These are phyloP conservation scores for Sebastes hubbsi DNA, from an alignment of 2,797 vertebrate species.

Conservation along the genomic window DNA sequence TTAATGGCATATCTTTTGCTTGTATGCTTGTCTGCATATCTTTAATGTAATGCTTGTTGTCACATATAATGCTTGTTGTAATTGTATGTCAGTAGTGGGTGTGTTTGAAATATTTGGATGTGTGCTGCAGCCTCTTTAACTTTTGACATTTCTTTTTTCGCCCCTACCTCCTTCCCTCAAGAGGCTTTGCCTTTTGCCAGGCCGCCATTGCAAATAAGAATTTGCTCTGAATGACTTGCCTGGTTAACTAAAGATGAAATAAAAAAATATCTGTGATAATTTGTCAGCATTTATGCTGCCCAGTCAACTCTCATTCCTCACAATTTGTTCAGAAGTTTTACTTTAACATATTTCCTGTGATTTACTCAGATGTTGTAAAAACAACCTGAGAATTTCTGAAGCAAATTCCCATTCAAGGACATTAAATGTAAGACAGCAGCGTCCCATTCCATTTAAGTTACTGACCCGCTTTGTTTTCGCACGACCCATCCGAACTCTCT, in stretches of 20 bases:
- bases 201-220: fast-evolving
- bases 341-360: not conserved
- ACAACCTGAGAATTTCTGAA: not conserved
- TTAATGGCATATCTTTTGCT: not conserved
- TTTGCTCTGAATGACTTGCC: not conserved
- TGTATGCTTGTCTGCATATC: not conserved
- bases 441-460: not conserved
- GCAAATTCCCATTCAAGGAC: not conserved
- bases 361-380: not conserved
- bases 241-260: not conserved
- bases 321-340: not conserved
- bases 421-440: not conserved
- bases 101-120: not conserved
- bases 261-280: not conserved
- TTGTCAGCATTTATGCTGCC: not conserved
- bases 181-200: not conserved
- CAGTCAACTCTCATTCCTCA: not conserved
- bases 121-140: not conserved
- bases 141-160: not conserved
- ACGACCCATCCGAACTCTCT: not conserved
- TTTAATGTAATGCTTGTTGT: not conserved
- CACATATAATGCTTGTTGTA: no score
- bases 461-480: not conserved
- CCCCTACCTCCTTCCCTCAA: no score
- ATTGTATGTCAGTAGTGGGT: not conserved